These are phyloP conservation scores for Presbytis comata DNA, from an alignment of 2,797 vertebrate species.

Conservation along the genomic window DNA sequence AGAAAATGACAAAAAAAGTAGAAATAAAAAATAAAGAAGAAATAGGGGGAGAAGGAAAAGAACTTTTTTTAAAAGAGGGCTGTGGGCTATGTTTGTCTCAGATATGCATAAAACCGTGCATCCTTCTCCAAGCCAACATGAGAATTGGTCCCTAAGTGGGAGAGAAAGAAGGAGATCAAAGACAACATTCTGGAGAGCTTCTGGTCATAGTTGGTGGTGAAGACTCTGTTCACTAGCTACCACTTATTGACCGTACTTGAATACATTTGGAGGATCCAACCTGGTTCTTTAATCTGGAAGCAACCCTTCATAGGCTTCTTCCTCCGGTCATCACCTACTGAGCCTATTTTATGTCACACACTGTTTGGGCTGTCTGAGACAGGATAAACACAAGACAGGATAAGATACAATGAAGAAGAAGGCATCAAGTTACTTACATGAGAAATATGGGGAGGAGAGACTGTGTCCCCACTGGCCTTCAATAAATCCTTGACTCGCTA, in stretches of 20 bases:
- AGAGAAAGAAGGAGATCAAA: not conserved
- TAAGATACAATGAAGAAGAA: not conserved
- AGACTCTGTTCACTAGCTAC: not conserved
- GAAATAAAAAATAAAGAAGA: not conserved
- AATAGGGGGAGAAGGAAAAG: not conserved
- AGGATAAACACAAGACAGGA: not conserved
- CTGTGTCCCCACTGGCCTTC: not conserved
- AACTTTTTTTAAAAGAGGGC: not conserved
- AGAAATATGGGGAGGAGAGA: not conserved
- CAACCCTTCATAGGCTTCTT: not conserved
- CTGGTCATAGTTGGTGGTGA: not conserved
- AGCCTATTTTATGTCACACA: not conserved
- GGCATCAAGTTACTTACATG: not conserved
- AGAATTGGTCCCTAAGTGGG: not conserved
- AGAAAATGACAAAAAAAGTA: not conserved
- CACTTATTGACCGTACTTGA: not conserved
- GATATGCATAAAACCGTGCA: not conserved
- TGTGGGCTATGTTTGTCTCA: not conserved
- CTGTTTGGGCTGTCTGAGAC: not conserved
- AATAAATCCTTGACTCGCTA: not conserved
- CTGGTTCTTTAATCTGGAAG: not conserved
- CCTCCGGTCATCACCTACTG: not conserved
- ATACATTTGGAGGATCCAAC: not conserved
- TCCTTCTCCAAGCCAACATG: not conserved
- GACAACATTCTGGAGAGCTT: not conserved